Evolutionary conservation across 2,888 invertebrate genomes (phyloP).

Genomic region (Drosophila colorata): DNA sequence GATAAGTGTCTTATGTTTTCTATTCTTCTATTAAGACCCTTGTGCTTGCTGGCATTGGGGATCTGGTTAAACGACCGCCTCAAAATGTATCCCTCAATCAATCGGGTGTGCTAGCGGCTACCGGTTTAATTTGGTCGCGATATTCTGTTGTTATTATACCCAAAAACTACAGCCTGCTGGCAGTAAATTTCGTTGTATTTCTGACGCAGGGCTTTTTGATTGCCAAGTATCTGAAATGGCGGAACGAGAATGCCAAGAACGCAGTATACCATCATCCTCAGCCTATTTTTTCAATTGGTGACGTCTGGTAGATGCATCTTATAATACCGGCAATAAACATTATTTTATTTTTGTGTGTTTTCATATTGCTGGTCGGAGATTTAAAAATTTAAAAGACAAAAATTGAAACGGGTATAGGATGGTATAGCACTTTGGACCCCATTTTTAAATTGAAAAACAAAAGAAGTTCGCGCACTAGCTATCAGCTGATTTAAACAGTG

Average conservation of each 20-base stretch:
- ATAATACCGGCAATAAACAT: no score
- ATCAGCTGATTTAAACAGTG: conserved; percentile 17
- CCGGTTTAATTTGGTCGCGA: conserved; percentile 64
- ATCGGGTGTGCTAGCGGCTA: conserved; percentile 37
- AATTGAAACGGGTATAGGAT: no score
- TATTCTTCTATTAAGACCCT: conserved; percentile 24
- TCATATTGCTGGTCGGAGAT: no score
- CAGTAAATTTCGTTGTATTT: conserved; percentile 56
- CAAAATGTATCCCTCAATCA: conserved; percentile 62
- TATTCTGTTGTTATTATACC: conserved; percentile 66
- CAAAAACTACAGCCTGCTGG: conserved; percentile 62
- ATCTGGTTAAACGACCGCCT: conserved; percentile 52
- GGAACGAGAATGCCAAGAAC: conserved; percentile 10
- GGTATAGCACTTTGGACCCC: no score
- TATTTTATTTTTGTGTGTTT: no score
- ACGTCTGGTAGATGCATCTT: conserved; percentile 41
- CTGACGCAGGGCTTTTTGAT: conserved; percentile 48
- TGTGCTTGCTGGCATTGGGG: conserved; percentile 62
- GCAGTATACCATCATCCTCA: conserved; percentile 22
- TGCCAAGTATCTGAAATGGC: conserved; percentile 56
- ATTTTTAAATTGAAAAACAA: no score
- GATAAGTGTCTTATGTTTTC: neutral
- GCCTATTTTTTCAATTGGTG: neutral
- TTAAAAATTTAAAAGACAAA: no score
- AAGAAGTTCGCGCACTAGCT: neutral